These are phyloP conservation scores for Digitonthophagus gazella DNA, from an alignment of 2,888 invertebrate species.

Conservation along the genomic window DNA sequence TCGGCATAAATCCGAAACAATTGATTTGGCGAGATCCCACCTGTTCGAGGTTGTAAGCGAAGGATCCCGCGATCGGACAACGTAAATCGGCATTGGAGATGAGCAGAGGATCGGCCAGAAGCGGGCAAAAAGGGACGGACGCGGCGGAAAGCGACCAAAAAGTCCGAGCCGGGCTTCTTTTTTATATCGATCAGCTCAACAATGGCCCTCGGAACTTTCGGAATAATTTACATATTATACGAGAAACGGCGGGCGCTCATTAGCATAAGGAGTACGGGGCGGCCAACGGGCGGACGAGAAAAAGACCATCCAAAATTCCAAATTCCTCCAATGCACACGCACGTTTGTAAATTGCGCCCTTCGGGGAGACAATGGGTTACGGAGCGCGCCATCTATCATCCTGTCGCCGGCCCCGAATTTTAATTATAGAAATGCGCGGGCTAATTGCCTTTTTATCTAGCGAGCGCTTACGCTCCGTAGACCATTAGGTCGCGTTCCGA, in stretches of 20 bases:
- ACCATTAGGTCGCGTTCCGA: not conserved
- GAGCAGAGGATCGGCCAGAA: constrained; percentile 5
- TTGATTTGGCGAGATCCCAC: not conserved
- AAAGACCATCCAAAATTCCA: constrained; percentile 2
- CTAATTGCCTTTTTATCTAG: constrained; percentile 10
- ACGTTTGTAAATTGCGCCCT: constrained; percentile 22
- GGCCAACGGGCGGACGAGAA: constrained; percentile 3
- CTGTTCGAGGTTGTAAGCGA: not conserved
- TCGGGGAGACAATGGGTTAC: not conserved
- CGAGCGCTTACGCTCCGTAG: not conserved
- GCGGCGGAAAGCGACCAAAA: constrained; percentile 15
- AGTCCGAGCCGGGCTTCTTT: constrained; percentile 11
- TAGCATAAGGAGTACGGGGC: constrained; percentile 36
- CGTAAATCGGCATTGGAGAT: not conserved
- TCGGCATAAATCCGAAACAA: not conserved
- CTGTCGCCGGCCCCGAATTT: not conserved
- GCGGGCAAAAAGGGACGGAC: constrained; percentile 1
- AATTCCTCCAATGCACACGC: constrained; percentile 23
- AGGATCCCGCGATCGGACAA: not conserved
- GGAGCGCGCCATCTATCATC: constrained; percentile 4
- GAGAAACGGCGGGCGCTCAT: constrained; percentile 35
- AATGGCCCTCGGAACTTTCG: constrained; percentile 30
- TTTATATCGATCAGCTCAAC: constrained; percentile 28
- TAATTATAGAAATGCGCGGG: constrained; percentile 4
- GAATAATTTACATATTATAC: constrained; percentile 35